A percentile compares a stretch with the other conserved stretches of the same genome.
Evolutionary conservation across 2,888 invertebrate genomes (phyloP).

Genomic region (Drosophila phalerata): DNA sequence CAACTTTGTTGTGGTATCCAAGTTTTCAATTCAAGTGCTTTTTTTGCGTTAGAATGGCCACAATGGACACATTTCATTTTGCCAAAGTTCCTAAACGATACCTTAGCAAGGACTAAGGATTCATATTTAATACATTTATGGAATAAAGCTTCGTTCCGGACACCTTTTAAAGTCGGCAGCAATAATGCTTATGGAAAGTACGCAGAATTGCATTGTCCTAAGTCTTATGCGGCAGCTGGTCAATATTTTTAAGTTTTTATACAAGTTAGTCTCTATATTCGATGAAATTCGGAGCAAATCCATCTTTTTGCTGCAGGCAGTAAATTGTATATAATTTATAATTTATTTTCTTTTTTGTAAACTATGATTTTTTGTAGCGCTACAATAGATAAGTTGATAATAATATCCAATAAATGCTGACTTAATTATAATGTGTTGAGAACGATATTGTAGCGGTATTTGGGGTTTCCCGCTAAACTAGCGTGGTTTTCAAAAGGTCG

Average conservation of each 20-base stretch:
- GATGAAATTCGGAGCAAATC: too few relatives aligned
- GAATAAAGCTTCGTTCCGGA: slow-evolving; percentile 79
- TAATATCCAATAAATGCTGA: neutral
- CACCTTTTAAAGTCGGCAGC: slow-evolving; percentile 67
- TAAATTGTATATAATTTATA: too few relatives aligned
- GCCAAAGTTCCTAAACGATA: slow-evolving; percentile 82
- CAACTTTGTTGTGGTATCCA: slow-evolving; percentile 88
- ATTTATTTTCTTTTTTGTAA: too few relatives aligned
- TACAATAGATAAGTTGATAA: neutral
- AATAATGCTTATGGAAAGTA: slow-evolving; percentile 76
- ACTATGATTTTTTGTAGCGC: too few relatives aligned
- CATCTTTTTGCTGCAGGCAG: too few relatives aligned
- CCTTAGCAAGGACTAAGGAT: slow-evolving; percentile 67
- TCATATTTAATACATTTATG: slow-evolving; percentile 82
- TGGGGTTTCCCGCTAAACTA: too few relatives aligned
- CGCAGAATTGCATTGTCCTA: slow-evolving; percentile 81
- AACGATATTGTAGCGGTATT: too few relatives aligned
- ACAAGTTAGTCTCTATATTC: too few relatives aligned
- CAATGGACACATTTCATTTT: slow-evolving; percentile 88
- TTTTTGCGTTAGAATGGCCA: slow-evolving; percentile 88
- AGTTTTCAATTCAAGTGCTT: slow-evolving; percentile 88
- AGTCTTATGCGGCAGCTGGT: slow-evolving; percentile 76
- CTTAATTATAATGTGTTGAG: neutral
- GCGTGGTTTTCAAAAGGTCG: too few relatives aligned
- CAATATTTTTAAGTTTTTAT: slow-evolving; percentile 72